Conservation (phyloP, 2,113 vertebrate species). For the Pan paniscus region DNA sequence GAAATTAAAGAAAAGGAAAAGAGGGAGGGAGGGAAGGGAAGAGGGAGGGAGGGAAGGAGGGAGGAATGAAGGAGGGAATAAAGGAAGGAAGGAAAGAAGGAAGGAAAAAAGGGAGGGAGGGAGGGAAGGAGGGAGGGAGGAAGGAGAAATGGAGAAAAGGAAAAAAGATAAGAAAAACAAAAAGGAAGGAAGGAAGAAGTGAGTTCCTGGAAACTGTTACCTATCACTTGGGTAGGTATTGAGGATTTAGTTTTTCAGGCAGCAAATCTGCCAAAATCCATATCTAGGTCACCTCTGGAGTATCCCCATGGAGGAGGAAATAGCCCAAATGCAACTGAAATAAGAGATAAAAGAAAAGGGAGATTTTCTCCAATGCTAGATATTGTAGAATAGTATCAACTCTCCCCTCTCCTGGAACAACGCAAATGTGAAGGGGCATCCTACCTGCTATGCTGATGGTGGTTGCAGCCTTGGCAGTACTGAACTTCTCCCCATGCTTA, state of each 20-base stretch:
- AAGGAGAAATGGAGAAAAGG: accelerated
- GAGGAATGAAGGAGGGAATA: no score
- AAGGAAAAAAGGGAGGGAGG: accelerated
- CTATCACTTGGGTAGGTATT: background rate
- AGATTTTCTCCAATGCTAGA: background rate
- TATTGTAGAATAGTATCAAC: background rate
- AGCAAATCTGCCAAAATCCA: conserved; percentile 65
- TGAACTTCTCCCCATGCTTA: conserved; percentile 93
- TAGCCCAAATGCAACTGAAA: background rate
- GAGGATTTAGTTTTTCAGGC: conserved; percentile 66
- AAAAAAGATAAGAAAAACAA: accelerated
- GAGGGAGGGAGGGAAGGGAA: accelerated
- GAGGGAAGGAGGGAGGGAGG: accelerated
- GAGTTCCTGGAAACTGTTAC: background rate
- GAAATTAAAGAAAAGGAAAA: no score
- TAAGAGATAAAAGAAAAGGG: background rate
- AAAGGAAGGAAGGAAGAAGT: background rate
- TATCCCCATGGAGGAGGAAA: conserved; percentile 69
- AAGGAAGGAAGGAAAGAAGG: background rate
- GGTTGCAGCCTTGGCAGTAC: conserved; percentile 93
- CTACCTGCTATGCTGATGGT: conserved; percentile 92
- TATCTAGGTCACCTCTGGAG: conserved; percentile 49
- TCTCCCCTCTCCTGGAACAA: background rate
- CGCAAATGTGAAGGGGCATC: accelerated
- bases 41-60: no score